A percentile compares a stretch with the other conserved stretches of the same genome.
Evolutionary conservation across 23 tunicate species (phyloP).

Genomic region (Halocynthia aurantium): DNA sequence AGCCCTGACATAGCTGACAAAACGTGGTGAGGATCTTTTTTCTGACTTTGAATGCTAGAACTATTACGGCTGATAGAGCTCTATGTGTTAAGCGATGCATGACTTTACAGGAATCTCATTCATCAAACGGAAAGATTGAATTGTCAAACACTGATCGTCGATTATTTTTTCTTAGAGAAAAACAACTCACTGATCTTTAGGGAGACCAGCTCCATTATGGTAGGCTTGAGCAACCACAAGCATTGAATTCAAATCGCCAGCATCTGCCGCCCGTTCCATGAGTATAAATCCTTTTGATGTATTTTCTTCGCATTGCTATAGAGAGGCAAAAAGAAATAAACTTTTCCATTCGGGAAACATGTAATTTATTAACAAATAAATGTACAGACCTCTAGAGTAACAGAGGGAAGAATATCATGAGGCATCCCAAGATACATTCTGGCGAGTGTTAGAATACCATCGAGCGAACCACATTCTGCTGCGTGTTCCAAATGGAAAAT

Average conservation of each 20-base stretch:
- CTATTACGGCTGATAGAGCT: too few species aligned
- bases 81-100: too few species aligned
- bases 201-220: slow-evolving; percentile 72
- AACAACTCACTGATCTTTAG: slow-evolving; percentile 39
- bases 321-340: neutral
- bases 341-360: neutral
- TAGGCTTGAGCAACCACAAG: slow-evolving; percentile 76
- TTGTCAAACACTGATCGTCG: too few species aligned
- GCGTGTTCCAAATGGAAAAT: slow-evolving; percentile 86
- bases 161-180: too few species aligned
- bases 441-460: slow-evolving; percentile 52
- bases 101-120: too few species aligned
- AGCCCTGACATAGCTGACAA: too few species aligned
- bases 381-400: slow-evolving; percentile 46
- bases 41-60: too few species aligned
- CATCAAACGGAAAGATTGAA: too few species aligned
- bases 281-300: slow-evolving; percentile 52
- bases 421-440: slow-evolving; percentile 86
- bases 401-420: slow-evolving; percentile 61
- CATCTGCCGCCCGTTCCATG: slow-evolving; percentile 71
- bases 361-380: neutral
- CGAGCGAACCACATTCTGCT: slow-evolving; percentile 83
- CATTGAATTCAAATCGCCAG: slow-evolving; percentile 79
- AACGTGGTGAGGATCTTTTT: too few species aligned
- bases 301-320: slow-evolving; percentile 62